Conservation (phyloP, 2,113 vertebrate genomes). For the Sinocyclocheilus anophthalmus region DNA sequence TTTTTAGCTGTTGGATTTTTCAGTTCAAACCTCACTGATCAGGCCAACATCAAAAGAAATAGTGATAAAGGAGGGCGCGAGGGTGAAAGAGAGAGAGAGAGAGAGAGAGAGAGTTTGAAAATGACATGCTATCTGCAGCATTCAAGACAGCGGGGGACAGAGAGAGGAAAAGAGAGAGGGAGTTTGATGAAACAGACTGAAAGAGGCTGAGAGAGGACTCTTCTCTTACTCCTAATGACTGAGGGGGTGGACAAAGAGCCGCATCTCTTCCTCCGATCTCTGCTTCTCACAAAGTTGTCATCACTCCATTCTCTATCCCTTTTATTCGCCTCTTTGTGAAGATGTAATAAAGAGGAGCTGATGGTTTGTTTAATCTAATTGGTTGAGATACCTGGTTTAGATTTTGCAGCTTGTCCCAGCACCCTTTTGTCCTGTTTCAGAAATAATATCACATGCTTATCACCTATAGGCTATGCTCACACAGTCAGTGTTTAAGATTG, state of each 20-base stretch:
- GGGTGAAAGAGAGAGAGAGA: constrained; percentile 9
- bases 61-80: constrained; percentile 20
- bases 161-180: constrained; percentile 29
- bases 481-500: background rate
- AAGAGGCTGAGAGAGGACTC: constrained; percentile 25
- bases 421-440: background rate
- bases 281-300: constrained; percentile 21
- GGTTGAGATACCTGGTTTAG: constrained; percentile 5
- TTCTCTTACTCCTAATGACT: constrained; percentile 55
- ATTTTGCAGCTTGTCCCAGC: background rate
- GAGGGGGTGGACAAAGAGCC: constrained; percentile 50
- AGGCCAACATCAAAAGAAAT: constrained; percentile 50
- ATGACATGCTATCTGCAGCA: constrained; percentile 49
- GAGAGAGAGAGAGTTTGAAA: constrained; percentile 27
- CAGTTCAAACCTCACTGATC: constrained; percentile 51
- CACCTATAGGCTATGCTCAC: background rate
- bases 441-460: background rate
- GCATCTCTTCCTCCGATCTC: constrained; percentile 23
- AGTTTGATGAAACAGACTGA: constrained; percentile 22
- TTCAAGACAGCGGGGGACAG: constrained; percentile 47
- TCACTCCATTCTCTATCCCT: background rate
- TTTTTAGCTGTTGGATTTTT: constrained; percentile 56
- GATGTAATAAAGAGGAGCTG: background rate
- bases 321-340: constrained; percentile 23
- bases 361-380: background rate